A percentile compares a stretch with the other conserved stretches of the same genome.
Conservation (phyloP, 1,140 invertebrate genomes). For the Neotoxoptera formosana region DNA sequence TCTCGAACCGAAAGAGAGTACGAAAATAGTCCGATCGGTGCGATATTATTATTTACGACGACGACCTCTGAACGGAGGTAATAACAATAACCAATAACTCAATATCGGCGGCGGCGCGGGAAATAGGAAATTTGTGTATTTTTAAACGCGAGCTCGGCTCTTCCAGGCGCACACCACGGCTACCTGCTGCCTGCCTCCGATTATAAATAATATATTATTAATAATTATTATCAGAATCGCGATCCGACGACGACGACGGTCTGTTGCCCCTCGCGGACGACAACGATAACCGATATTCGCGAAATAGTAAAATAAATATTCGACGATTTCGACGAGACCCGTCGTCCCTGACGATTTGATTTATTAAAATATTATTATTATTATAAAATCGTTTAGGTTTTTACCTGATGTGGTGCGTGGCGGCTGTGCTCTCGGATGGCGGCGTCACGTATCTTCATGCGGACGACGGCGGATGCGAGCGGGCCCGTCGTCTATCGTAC, state of each 20-base stretch:
- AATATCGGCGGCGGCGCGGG: too few species aligned
- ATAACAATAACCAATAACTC: too few species aligned
- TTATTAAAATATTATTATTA: too few species aligned
- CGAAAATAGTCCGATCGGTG: neutral
- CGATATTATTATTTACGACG: neutral
- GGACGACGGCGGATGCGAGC: neutral
- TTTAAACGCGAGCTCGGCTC: neutral
- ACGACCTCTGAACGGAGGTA: too few species aligned
- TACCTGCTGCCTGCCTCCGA: neutral
- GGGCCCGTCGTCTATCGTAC: neutral
- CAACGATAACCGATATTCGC: neutral
- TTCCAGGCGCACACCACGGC: neutral
- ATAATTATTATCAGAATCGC: neutral
- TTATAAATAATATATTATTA: neutral
- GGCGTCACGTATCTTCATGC: slow-evolving; percentile 5
- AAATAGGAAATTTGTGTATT: neutral
- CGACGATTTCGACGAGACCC: too few species aligned
- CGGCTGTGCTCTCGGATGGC: neutral
- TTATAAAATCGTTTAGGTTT: neutral
- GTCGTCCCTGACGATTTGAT: too few species aligned
- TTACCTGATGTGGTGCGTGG: neutral
- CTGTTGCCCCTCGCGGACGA: neutral
- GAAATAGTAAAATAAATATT: too few species aligned
- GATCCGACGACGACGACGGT: neutral
- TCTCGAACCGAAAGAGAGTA: neutral